A percentile compares a stretch with the other conserved stretches of the same genome.
Evolutionary conservation across 2,888 invertebrate species (phyloP).

Genomic region (Xanthorhoe spadicearia): DNA sequence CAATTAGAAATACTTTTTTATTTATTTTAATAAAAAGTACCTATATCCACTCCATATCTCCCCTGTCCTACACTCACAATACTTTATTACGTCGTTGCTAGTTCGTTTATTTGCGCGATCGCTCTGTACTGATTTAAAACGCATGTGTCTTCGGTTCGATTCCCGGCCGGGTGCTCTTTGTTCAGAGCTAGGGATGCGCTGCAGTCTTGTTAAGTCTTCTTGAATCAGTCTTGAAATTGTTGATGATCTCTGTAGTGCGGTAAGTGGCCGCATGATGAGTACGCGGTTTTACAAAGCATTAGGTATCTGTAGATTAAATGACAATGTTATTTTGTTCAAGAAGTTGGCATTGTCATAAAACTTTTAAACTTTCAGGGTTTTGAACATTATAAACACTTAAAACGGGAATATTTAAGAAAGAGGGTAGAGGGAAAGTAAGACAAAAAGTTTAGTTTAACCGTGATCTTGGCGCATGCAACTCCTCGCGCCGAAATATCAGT

Average conservation of each 20-base stretch:
- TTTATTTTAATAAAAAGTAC: not conserved
- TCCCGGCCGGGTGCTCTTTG: constrained; percentile 58
- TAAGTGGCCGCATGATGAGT: too few species aligned
- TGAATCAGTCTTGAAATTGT: not conserved
- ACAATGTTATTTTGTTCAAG: too few species aligned
- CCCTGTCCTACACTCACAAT: constrained; percentile 65
- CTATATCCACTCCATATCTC: constrained; percentile 48
- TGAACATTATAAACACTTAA: too few species aligned
- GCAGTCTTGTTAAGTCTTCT: constrained; percentile 8
- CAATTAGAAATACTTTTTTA: not conserved
- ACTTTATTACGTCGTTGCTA: constrained; percentile 71
- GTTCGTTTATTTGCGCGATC: constrained; percentile 75
- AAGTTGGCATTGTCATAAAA: too few species aligned
- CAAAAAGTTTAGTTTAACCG: too few species aligned
- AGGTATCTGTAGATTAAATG: too few species aligned
- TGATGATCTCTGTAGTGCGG: not conserved
- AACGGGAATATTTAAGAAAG: too few species aligned
- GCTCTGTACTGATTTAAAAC: constrained; percentile 76
- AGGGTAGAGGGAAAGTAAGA: too few species aligned
- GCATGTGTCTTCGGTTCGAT: constrained; percentile 76
- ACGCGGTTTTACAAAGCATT: too few species aligned
- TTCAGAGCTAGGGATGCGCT: constrained; percentile 46
- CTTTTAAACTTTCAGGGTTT: too few species aligned
- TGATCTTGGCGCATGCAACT: too few species aligned
- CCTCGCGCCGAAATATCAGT: too few species aligned